Conservation (phyloP, 1,140 invertebrate species). For the Caenorhabditis briggsae region DNA sequence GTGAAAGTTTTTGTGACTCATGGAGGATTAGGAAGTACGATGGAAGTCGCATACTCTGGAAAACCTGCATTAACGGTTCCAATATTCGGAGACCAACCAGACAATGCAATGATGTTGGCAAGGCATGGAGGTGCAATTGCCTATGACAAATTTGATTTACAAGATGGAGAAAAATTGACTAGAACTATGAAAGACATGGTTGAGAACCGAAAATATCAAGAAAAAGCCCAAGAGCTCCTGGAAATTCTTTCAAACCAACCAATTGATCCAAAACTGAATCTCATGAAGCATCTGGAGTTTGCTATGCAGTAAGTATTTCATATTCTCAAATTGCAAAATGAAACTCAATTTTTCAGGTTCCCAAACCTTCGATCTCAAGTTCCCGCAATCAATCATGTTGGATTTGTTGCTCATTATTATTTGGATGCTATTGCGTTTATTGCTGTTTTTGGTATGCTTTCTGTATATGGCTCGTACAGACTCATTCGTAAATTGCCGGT, state of each 20-base stretch:
- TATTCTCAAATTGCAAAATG: neutral
- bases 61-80: conserved; percentile 70
- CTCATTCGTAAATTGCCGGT: neutral
- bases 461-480: too few relatives aligned
- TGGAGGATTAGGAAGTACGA: conserved; percentile 64
- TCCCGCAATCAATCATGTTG: neutral
- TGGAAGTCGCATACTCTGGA: conserved; percentile 67
- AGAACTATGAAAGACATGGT: conserved; percentile 28
- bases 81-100: conserved; percentile 69
- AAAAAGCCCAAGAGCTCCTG: conserved; percentile 7
- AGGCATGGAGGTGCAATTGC: conserved; percentile 60
- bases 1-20: conserved; percentile 69
- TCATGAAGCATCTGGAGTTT: conserved; percentile 58
- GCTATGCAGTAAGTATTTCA: conserved; percentile 9
- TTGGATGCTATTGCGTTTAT: neutral
- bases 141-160: conserved; percentile 43
- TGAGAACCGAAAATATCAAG: conserved; percentile 2
- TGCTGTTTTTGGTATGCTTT: neutral
- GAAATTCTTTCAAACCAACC: conserved; percentile 38
- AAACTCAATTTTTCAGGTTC: neutral
- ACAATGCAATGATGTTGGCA: conserved; percentile 65
- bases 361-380: conserved; percentile 26
- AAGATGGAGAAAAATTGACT: neutral
- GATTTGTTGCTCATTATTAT: conserved; percentile 9
- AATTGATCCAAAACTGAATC: conserved; percentile 29